Evolutionary conservation across 2,888 invertebrate genomes (phyloP), one percentile per base, ranked within the genome.

Genomic region (Netelia inedita): DNA sequence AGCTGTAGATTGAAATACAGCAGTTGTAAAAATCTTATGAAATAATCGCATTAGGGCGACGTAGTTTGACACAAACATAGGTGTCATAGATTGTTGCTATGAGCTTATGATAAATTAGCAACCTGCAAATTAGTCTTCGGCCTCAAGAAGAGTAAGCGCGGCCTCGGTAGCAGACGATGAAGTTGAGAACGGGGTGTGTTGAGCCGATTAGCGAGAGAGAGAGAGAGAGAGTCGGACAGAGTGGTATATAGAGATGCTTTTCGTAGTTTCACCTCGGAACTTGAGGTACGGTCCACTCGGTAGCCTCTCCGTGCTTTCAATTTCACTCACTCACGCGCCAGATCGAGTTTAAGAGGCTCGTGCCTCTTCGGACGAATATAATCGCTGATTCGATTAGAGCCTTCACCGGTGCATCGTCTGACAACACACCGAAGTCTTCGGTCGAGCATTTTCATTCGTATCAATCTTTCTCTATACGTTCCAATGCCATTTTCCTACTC

Each of bases 341-440:
- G 43, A 63, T 75, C 41, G 65, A 75, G 65, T 55, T 75, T 65
- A 75, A 65, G 65, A 35, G 50, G 74, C 53, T 55, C 28, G 55
- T 65, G 65, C 74, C 35, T 65, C 65, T 41, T 75, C 74, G 74
- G 74, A 65, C 74, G 74, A 65, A 75, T 65, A 65, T 75, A 75
- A 75, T 75, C 74, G 74, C 35, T 75, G 65, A 75, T 75, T 75
- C 74, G 74, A 75, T 75, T 75, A 75, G 50, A 63, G 35, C 65
- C 74, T 63, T 63, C 28, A 35, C 63, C 35, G 19, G 50, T 8
- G 74, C 53, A 75, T 41, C 61, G 61, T 61, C n/a, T 8, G 61
- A 61, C 74, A 55, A 75, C 14, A 65, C 21, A 35, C 63, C 50
- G 61, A 63, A 57, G 41, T 16, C 61, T 50, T 63, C 73, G 2